Percentiles rank a stretch among this genome's conserved stretches.
phyloP scores from a whole-genome alignment of 2,113 vertebrate genomes.

The Alligator sinensis region DNA sequence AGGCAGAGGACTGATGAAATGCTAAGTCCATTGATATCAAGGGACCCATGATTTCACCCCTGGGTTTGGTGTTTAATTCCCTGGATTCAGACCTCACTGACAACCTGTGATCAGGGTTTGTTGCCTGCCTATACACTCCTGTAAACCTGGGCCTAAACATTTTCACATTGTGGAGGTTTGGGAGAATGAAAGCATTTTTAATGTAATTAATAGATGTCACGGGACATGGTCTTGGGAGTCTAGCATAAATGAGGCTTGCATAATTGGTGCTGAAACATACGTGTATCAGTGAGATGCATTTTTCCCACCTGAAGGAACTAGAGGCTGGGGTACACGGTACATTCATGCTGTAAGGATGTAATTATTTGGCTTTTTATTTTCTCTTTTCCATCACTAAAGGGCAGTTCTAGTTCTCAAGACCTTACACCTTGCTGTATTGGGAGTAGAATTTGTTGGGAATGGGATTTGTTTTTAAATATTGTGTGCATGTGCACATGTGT shows the following conservation, averaged over 20 bases:
- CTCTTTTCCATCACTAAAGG: background rate
- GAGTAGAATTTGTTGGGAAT: background rate
- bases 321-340: background rate
- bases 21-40: too few relatives aligned
- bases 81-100: background rate
- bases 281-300: conserved; percentile 12
- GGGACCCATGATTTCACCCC: too few relatives aligned
- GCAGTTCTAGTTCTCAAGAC: background rate
- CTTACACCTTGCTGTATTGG: background rate
- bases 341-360: background rate
- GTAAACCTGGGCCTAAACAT: background rate
- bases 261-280: conserved; percentile 59
- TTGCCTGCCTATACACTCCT: rapidly evolving
- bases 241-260: conserved; percentile 60
- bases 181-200: conserved; percentile 47
- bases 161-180: conserved; percentile 13
- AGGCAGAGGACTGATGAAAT: too few relatives aligned
- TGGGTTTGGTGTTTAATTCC: background rate
- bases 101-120: background rate
- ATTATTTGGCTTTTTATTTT: background rate
- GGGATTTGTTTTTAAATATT: background rate
- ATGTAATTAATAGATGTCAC: conserved; percentile 64
- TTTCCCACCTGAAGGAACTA: background rate
- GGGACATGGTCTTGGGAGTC: conserved; percentile 57
- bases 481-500: rapidly evolving